These are phyloP conservation scores for Tretioscincus oriximinensis DNA, from an alignment of 2,113 vertebrate genomes.

Conservation along the genomic window DNA sequence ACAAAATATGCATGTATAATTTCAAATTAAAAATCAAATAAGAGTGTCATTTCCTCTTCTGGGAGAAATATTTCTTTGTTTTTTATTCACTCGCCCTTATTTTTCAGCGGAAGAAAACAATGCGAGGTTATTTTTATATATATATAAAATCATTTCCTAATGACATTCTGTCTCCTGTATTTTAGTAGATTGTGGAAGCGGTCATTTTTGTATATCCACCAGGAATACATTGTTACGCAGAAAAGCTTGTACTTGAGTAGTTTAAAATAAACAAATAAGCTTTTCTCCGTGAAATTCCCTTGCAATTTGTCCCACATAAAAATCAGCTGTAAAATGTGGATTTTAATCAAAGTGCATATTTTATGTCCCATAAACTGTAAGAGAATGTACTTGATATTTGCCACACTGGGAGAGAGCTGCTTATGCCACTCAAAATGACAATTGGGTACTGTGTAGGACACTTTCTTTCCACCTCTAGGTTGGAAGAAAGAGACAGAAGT, in stretches of 20 bases:
- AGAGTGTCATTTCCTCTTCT: neutral
- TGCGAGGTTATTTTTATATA: neutral
- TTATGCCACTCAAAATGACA: neutral
- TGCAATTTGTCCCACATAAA: conserved; percentile 19
- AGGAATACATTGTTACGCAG: neutral
- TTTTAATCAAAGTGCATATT: conserved; percentile 17
- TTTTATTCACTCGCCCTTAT: neutral
- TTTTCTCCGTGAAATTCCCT: neutral
- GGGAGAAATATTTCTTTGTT: neutral
- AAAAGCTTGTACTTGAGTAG: neutral
- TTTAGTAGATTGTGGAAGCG: neutral
- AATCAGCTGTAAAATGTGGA: conserved; percentile 6
- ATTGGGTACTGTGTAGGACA: neutral
- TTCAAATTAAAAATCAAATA: neutral
- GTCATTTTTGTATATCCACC: conserved; percentile 12
- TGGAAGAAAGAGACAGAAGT: neutral
- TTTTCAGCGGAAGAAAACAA: conserved; percentile 13
- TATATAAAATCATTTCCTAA: conserved; percentile 1
- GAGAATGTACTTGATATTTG: neutral
- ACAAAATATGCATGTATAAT: neutral
- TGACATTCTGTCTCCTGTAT: neutral
- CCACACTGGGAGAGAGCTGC: neutral
- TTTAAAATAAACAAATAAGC: neutral
- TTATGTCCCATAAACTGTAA: neutral
- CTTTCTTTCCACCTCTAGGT: too few relatives aligned